A percentile compares a stretch with the other conserved stretches of the same genome.
phyloP scores from a whole-genome alignment of 2,888 invertebrate genomes.

The Tricholauxania praeusta region DNA sequence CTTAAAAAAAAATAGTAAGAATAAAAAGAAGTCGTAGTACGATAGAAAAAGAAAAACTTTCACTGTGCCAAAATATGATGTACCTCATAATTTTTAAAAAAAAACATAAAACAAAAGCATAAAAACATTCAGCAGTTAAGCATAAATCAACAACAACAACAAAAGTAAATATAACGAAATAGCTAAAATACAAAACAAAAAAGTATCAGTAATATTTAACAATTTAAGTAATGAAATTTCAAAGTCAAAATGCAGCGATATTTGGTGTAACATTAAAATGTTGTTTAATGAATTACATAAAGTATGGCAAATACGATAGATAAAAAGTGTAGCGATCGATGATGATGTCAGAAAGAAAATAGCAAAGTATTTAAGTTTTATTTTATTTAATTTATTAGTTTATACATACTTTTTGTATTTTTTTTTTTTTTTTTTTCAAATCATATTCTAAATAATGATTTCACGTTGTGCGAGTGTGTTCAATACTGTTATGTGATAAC shows the following conservation, averaged over 20 bases:
- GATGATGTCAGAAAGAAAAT: too few species aligned
- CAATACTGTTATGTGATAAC: constrained; percentile 28
- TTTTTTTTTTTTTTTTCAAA: not conserved
- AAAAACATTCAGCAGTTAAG: constrained; percentile 41
- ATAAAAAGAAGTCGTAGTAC: constrained; percentile 33
- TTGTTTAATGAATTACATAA: too few species aligned
- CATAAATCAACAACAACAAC: constrained; percentile 40
- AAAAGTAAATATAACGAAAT: constrained; percentile 18
- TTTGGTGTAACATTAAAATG: not conserved
- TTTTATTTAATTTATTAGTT: too few species aligned
- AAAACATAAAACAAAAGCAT: constrained; percentile 50
- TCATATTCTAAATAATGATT: constrained; percentile 6
- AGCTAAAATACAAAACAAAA: constrained; percentile 3
- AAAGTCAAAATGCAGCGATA: constrained; percentile 16
- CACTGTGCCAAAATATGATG: constrained; percentile 84
- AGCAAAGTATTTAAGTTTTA: too few species aligned
- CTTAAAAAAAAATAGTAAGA: constrained; percentile 40
- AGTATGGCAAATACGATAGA: too few species aligned
- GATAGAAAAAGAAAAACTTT: constrained; percentile 71
- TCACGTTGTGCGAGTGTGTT: constrained; percentile 27
- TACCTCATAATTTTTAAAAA: constrained; percentile 76
- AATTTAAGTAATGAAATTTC: constrained; percentile 41
- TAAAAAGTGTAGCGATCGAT: too few species aligned
- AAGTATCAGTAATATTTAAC: not conserved
- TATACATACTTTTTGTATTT: not conserved